Evolutionary conservation across 2,888 invertebrate species (phyloP).

Genomic region (Argyra leucocephala): DNA sequence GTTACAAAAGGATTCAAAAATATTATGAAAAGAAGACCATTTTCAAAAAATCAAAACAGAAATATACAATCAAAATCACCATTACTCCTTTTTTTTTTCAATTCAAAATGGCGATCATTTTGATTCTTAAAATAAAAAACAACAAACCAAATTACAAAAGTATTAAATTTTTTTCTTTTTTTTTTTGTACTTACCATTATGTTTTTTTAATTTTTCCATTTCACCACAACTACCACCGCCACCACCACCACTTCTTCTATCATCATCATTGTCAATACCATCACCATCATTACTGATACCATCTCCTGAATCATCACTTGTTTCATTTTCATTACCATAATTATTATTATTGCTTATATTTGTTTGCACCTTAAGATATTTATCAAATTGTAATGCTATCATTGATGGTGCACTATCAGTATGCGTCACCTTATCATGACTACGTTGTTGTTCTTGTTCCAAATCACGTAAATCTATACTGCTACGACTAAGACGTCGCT

Average conservation of each 20-base stretch:
- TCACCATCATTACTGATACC: neutral
- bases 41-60: too few relatives aligned
- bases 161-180: too few relatives aligned
- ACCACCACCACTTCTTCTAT: neutral
- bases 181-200: neutral
- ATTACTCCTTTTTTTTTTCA: too few relatives aligned
- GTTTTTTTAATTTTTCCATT: neutral
- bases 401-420: slow-evolving; percentile 44
- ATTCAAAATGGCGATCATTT: too few relatives aligned
- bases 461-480: slow-evolving; percentile 44
- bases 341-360: neutral
- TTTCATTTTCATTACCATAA: neutral
- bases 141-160: too few relatives aligned
- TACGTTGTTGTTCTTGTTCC: slow-evolving; percentile 38
- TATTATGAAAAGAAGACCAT: too few relatives aligned
- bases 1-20: too few relatives aligned
- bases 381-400: slow-evolving; percentile 39
- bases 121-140: too few relatives aligned
- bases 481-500: slow-evolving; percentile 42
- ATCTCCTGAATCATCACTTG: neutral
- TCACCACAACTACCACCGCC: neutral
- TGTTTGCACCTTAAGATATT: slow-evolving; percentile 24
- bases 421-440: slow-evolving; percentile 42
- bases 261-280: neutral
- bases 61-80: too few relatives aligned